phyloP scores from a whole-genome alignment of 2,888 invertebrate genomes.

The Rotaria magnacalcarata region DNA sequence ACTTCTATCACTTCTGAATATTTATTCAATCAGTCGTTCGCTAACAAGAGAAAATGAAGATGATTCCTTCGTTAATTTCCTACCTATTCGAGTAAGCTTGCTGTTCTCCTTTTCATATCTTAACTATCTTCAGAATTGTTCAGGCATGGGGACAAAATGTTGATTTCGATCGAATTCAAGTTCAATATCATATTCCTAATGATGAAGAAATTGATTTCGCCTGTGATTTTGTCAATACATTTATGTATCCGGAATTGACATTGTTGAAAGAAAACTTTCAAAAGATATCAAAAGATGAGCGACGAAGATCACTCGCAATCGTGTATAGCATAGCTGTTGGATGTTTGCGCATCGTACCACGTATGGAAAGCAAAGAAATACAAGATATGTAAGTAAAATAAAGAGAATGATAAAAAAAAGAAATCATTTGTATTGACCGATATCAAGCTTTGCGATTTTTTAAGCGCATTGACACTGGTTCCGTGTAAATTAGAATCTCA shows the following conservation, averaged over 20 bases:
- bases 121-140: background rate
- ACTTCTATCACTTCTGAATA: conserved; percentile 64
- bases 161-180: conserved; percentile 66
- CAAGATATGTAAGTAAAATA: background rate
- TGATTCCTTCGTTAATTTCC: conserved; percentile 67
- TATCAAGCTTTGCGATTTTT: background rate
- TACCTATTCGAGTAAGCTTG: conserved; percentile 66
- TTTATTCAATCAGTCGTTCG: conserved; percentile 60
- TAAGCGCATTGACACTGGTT: background rate
- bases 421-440: background rate
- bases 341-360: background rate
- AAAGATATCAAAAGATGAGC: background rate
- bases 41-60: conserved; percentile 63
- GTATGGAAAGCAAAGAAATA: background rate
- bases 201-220: conserved; percentile 65
- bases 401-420: no score
- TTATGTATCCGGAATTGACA: conserved; percentile 32
- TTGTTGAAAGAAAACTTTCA: background rate
- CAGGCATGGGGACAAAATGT: conserved; percentile 53
- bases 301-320: background rate
- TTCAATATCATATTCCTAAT: conserved; percentile 75
- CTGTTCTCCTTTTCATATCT: background rate
- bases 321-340: background rate
- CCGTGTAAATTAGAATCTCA: background rate
- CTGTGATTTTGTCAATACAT: conserved; percentile 32